A percentile compares a stretch with the other conserved stretches of the same genome.
These are phyloP conservation scores for Pristionchus japonicus DNA, from an alignment of 2,888 invertebrate species.

Conservation along the genomic window DNA sequence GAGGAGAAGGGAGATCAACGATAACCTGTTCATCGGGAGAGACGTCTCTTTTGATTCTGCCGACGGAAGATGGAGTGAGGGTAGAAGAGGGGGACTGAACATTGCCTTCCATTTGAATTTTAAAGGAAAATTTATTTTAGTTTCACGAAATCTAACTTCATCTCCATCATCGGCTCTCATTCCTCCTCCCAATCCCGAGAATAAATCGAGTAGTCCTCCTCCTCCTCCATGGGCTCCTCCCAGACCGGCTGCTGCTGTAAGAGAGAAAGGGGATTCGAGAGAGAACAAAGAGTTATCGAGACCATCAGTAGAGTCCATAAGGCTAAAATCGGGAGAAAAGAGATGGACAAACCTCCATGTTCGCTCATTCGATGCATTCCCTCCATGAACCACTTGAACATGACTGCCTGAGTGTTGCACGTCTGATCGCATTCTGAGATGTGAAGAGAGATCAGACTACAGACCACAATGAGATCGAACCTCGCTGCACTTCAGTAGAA, in stretches of 20 bases:
- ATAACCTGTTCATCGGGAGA: not conserved
- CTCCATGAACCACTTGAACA: slow-evolving; percentile 46
- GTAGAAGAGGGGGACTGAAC: not conserved
- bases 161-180: slow-evolving; percentile 33
- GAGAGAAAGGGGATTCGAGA: too few relatives aligned
- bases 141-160: too few relatives aligned
- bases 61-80: not conserved
- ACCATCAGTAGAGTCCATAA: not conserved
- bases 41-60: not conserved
- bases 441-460: too few relatives aligned
- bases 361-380: slow-evolving; percentile 26
- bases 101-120: not conserved
- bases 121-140: too few relatives aligned
- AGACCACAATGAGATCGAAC: slow-evolving; percentile 16
- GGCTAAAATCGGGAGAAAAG: not conserved
- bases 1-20: not conserved
- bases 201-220: slow-evolving; percentile 19
- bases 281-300: too few relatives aligned
- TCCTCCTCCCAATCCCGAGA: slow-evolving; percentile 37
- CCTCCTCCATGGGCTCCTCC: slow-evolving; percentile 12
- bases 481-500: not conserved
- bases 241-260: not conserved
- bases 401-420: slow-evolving; percentile 40
- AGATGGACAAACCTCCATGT: not conserved
- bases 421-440: slow-evolving; percentile 35